Evolutionary conservation across 1,140 invertebrate species (phyloP).

Genomic region (Acromyrmex echinatior): DNA sequence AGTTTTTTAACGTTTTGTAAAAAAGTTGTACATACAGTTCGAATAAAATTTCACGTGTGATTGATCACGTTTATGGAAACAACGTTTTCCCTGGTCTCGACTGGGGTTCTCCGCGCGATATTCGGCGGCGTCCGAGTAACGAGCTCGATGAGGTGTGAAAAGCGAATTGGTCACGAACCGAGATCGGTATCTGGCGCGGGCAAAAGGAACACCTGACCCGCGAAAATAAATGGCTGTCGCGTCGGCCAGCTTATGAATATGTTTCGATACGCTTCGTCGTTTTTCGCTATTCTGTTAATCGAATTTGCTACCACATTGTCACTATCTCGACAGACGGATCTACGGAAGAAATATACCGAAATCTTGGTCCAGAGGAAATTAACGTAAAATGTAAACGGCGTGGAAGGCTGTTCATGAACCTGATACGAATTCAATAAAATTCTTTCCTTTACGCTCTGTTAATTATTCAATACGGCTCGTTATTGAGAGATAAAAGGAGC

Average conservation of each 20-base stretch:
- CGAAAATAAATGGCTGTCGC: slow-evolving; percentile 35
- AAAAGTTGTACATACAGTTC: background rate
- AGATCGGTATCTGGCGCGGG: slow-evolving; percentile 43
- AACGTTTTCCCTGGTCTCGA: background rate
- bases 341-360: background rate
- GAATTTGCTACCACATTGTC: slow-evolving; percentile 16
- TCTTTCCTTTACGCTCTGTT: background rate
- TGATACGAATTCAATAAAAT: background rate
- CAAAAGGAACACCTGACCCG: background rate
- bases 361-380: background rate
- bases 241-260: slow-evolving; percentile 40
- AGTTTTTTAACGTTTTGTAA: background rate
- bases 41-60: background rate
- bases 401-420: background rate
- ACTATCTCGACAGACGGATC: slow-evolving; percentile 28
- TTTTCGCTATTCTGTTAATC: slow-evolving; percentile 39
- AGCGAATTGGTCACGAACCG: slow-evolving; percentile 60
- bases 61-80: background rate
- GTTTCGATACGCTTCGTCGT: slow-evolving; percentile 41
- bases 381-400: background rate
- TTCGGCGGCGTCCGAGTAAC: slow-evolving; percentile 12
- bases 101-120: background rate
- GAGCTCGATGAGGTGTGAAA: slow-evolving; percentile 57
- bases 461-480: background rate
- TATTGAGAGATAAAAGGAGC: background rate